Evolutionary conservation across 2,797 vertebrate genomes (phyloP), one percentile per base, ranked within the genome.

Genomic region (Enteromius afrohamiltoni): DNA sequence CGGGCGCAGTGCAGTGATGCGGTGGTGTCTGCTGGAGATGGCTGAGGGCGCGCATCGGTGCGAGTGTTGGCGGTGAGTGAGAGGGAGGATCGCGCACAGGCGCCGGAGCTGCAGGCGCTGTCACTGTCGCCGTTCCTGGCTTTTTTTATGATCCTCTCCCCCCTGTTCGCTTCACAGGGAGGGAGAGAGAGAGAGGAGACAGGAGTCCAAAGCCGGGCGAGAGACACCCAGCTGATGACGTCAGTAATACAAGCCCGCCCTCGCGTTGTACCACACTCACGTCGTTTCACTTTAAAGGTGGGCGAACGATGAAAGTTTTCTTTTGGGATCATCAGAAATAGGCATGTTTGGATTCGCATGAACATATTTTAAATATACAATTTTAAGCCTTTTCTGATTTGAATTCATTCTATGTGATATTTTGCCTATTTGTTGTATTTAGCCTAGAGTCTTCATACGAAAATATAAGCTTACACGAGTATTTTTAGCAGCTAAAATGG

Each of bases 91-190:
- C 69, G 81, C 83, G 84, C 79, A 87, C 89, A 88, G 70, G 83
- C 87, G 86, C 87, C 79, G 87, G 86, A 89, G 88, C 85, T 84
- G 87, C 88, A 86, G 67, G 75, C 88, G 89, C 88, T 86, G 73
- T 53, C 85, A 85, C 60, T 84, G 82, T 87, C 79, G 87, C 87
- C 74, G 77, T 80, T 87, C 85, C 88, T n/a, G 73, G 67, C 60
- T 58, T 53, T 79, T 79, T 88, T 82, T 83, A 83, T 86, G 77
- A 82, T 83, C 69, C 89, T 87, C 84, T 82, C 83, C 71, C 90
- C 79, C 82, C 79, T 82, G 75, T 82, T 86, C 85, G 42, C 67
- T 77, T 81, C 83, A 76, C 78, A 78, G 83, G 84, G 88, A 86
- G 87, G 82, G 77, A 88, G 83, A 83, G 45, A 60, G 49, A 85